These are phyloP conservation scores for Selenia dentaria DNA, from an alignment of 2,888 invertebrate genomes.

Conservation along the genomic window DNA sequence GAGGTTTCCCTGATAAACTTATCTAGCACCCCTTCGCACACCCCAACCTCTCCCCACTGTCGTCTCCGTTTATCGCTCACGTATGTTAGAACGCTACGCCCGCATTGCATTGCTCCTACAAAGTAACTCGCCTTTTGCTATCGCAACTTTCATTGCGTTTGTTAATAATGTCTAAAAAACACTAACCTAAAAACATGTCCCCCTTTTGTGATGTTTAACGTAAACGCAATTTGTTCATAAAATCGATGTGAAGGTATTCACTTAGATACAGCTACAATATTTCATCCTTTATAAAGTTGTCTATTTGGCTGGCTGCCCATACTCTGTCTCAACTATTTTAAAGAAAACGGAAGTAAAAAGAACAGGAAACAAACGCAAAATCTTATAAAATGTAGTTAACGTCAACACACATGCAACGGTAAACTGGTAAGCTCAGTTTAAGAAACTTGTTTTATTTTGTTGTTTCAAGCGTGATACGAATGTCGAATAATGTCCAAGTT, in stretches of 20 bases:
- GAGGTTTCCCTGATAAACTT: constrained; percentile 83
- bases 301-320: constrained; percentile 73
- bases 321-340: constrained; percentile 64
- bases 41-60: constrained; percentile 46
- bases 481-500: constrained; percentile 52
- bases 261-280: constrained; percentile 58
- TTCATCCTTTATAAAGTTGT: constrained; percentile 69
- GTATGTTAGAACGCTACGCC: constrained; percentile 62
- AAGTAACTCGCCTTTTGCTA: constrained; percentile 51
- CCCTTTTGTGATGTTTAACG: no score
- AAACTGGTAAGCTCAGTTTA: constrained; percentile 55
- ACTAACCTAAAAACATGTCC: no score
- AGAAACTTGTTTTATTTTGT: constrained; percentile 62
- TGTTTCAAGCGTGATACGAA: no score
- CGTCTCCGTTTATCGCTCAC: constrained; percentile 76
- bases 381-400: constrained; percentile 77
- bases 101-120: constrained; percentile 59
- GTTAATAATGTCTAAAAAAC: constrained; percentile 16
- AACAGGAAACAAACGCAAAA: constrained; percentile 69
- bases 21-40: constrained; percentile 59
- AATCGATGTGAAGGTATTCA: constrained; percentile 56
- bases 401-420: constrained; percentile 66
- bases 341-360: constrained; percentile 67
- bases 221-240: constrained; percentile 29
- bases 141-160: constrained; percentile 50